A percentile compares a stretch with the other conserved stretches of the same genome.
Conservation (phyloP, 2,888 invertebrate genomes). For the Rhamnusium bicolor region DNA sequence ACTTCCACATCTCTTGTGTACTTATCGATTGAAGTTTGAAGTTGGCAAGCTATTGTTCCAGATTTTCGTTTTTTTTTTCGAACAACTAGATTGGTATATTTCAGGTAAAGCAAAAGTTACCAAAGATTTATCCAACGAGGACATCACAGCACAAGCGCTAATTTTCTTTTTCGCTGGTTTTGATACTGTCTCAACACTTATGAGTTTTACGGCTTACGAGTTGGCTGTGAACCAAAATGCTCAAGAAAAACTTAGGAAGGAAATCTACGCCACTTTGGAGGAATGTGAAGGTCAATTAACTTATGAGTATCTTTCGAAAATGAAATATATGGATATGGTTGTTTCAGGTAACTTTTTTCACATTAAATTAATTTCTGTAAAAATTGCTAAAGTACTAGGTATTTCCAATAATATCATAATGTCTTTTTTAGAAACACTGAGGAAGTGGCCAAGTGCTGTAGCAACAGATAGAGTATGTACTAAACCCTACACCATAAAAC, state of each 20-base stretch:
- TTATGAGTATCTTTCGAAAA: slow-evolving; percentile 73
- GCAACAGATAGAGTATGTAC: slow-evolving; percentile 69
- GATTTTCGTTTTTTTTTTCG: too few species aligned
- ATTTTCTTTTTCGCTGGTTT: slow-evolving; percentile 73
- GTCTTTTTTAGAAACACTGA: slow-evolving; percentile 73
- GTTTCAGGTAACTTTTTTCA: slow-evolving; percentile 72
- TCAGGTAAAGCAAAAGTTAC: not conserved
- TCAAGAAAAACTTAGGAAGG: slow-evolving; percentile 73
- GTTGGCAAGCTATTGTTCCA: too few species aligned
- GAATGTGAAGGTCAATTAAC: slow-evolving; percentile 65
- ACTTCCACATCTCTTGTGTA: too few species aligned
- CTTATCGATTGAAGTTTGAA: too few species aligned
- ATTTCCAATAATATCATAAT: too few species aligned
- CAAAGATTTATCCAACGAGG: slow-evolving; percentile 63
- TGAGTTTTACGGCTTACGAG: slow-evolving; percentile 74
- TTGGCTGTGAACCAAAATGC: slow-evolving; percentile 75
- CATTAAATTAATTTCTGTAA: slow-evolving; percentile 66
- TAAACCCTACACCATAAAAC: slow-evolving; percentile 67
- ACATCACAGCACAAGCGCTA: slow-evolving; percentile 74
- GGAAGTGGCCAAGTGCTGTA: slow-evolving; percentile 72
- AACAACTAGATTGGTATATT: too few species aligned
- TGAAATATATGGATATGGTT: slow-evolving; percentile 78
- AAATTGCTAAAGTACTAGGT: not conserved
- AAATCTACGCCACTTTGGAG: slow-evolving; percentile 71
- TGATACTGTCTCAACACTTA: slow-evolving; percentile 70